Base-by-base conservation (phyloP, 92 coral and sea anemone species). In the Porites rus region DNA sequence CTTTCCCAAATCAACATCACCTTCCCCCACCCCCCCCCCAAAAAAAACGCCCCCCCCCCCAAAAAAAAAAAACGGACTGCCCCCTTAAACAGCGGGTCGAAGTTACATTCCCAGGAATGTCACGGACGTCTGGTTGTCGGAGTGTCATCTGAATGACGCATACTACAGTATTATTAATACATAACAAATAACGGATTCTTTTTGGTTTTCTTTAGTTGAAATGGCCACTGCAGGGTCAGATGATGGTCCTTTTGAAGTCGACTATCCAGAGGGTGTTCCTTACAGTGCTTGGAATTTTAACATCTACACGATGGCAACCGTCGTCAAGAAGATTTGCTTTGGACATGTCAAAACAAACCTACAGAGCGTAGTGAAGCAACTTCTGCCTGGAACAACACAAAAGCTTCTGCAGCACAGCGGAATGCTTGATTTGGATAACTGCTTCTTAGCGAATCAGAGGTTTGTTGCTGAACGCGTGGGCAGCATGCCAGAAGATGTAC, bases 231-330 rank as follows among this genome's bases (percentile, higher is more conserved):
- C 84, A 68, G 60, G 22, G 46, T 51, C 88, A 76, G 54, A 76
- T n/a, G 65, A 22, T 18, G 68, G 84, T 31, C 59, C 76, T 10
- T 86, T 86, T 68, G 68, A 80, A 80, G 24, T 69, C 17, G 83
- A 76, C 11, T 82, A 82, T 60, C 91, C 91, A 65, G 74, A 88
- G n/a, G 91, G 68, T 1, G 85, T 80, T 80, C 88, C 86, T 7
- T 77, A 89, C 74, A 89, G 80, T 54, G 24, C 81, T 62, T 89
- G 89, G 92, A 89, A 89, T 84, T 89, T 89, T 20, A 89, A 89
- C 86, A 84, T 84, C 76, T 89, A 84, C 82, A 59, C 82, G 21
- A 89, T 89, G 89, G 18, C 60, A 21, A 82, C 92, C 17, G 78
- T 84, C 8, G 59, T 89, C 64, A 77, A 84, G 77, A 76, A 84